These are phyloP conservation scores for Esperia sulphurella DNA, from an alignment of 2,888 invertebrate genomes.

Conservation along the genomic window DNA sequence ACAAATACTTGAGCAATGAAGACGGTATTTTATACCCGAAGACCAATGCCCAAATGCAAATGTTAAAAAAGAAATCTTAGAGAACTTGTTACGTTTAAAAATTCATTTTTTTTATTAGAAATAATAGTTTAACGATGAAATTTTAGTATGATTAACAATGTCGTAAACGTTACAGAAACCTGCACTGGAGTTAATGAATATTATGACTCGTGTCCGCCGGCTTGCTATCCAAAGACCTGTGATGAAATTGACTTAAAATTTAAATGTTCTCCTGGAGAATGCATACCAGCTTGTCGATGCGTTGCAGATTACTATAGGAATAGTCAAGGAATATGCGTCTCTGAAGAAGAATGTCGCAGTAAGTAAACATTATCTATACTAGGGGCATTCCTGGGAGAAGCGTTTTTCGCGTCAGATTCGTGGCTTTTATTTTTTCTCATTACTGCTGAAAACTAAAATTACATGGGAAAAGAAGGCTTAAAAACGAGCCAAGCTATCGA, in stretches of 20 bases:
- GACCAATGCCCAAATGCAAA: not conserved
- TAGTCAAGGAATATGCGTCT: conserved; percentile 24
- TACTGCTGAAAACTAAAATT: too few relatives aligned
- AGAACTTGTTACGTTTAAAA: too few relatives aligned
- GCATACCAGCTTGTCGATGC: conserved; percentile 25
- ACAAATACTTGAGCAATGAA: conserved; percentile 10
- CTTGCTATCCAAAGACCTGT: not conserved
- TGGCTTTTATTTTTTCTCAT: too few relatives aligned
- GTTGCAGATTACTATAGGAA: conserved; percentile 24
- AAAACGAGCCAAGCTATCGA: too few relatives aligned
- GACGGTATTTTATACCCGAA: not conserved
- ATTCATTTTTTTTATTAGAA: not conserved
- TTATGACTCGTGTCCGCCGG: not conserved
- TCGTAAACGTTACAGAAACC: not conserved
- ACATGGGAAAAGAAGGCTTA: too few relatives aligned
- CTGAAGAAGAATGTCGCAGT: conserved; percentile 21
- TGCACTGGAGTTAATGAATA: not conserved
- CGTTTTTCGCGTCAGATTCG: too few relatives aligned
- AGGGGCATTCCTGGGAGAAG: too few relatives aligned
- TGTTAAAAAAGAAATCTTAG: not conserved
- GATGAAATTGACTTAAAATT: not conserved
- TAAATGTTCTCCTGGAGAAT: not conserved
- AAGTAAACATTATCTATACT: too few relatives aligned
- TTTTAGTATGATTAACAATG: not conserved
- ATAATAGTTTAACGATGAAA: not conserved